Conservation (phyloP, 2,113 vertebrate species). For the Apistogramma diplotaenia region DNA sequence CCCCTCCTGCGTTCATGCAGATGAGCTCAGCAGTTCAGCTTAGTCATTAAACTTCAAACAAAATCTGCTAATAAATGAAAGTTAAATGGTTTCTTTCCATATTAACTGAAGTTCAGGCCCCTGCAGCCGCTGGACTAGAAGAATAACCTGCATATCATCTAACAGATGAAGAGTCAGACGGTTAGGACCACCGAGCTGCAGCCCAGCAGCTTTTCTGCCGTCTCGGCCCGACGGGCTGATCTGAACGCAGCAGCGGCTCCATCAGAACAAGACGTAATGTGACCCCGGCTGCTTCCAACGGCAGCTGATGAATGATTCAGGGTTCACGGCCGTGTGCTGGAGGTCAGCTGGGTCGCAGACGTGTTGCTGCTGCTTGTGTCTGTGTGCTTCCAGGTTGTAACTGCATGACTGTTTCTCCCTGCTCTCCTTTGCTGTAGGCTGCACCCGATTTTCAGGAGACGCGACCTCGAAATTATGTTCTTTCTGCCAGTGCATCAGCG, state of each 20-base stretch:
- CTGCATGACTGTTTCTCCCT: slow-evolving; percentile 46
- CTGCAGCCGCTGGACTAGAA: neutral
- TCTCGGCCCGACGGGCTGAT: neutral
- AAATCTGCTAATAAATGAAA: no score
- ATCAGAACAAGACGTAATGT: neutral
- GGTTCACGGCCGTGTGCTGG: neutral
- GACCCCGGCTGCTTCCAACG: neutral
- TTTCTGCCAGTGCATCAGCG: slow-evolving; percentile 97
- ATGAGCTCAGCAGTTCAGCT: no score
- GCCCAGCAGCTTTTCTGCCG: neutral
- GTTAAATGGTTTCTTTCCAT: no score
- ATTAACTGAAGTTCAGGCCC: no score
- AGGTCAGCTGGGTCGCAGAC: neutral
- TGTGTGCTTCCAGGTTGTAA: slow-evolving; percentile 5
- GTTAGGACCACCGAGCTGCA: no score
- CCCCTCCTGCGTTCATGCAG: neutral
- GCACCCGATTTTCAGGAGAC: slow-evolving; percentile 98
- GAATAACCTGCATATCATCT: neutral
- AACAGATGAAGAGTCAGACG: neutral
- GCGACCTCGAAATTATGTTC: slow-evolving; percentile 97
- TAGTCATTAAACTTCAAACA: no score
- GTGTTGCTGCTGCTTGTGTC: neutral
- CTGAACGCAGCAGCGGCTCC: neutral
- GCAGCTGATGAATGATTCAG: neutral
- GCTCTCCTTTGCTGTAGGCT: slow-evolving; percentile 78